Evolutionary conservation across 2,113 vertebrate genomes (phyloP).

Genomic region (Sus scrofa): T2T-Sscrofa CM000822.6:42533501-42534000

Average conservation of each 20-base stretch:
- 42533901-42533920: not conserved
- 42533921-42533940: not conserved
- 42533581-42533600: constrained; percentile 13
- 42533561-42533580: not conserved
- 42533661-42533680: not conserved
- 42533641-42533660: not conserved
- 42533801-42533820: not conserved
- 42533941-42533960: accelerated
- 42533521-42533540: constrained; percentile 41
- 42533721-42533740: not conserved
- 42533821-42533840: not conserved
- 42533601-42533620: not conserved
- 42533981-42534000: not conserved
- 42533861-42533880: not conserved
- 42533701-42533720: not conserved
- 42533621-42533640: not conserved
- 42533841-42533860: not conserved
- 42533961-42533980: not conserved
- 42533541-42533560: not conserved
- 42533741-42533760: not conserved
- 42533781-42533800: not conserved
- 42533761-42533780: not conserved
- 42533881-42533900: not conserved
- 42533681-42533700: not conserved
- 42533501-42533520: constrained; percentile 46